Evolutionary conservation across 2,113 vertebrate species (phyloP), one percentile per base, ranked within the genome.

Genomic region (Stigmatopora nigra): DNA sequence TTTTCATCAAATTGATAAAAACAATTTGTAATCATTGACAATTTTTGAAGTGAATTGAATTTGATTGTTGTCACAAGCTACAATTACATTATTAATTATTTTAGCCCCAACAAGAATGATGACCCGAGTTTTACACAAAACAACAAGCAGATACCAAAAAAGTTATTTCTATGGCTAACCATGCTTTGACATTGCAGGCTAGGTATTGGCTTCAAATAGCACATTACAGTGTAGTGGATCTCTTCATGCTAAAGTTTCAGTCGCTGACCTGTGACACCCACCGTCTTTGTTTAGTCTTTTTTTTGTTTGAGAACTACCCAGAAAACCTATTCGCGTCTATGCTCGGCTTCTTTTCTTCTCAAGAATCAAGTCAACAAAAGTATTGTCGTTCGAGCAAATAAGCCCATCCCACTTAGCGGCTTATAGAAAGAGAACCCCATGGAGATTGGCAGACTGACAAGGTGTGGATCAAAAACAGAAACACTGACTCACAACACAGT

Each of bases 381-480:
- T 14, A 75, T 68, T 71, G 65, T 68, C 69, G 65, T 10, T 55
- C 17, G 35, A 45, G 65, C 45, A 57, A 73, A 73, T 66, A 57
- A 13, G 56, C 41, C 47, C 65, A 71, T 73, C 65, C 62, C 70
- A 65, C 59, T 41, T 3, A 68, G 59, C 56, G 20, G 66, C 61
- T 61, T 63, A 61, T 25, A 52, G 51, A 71, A 72, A 38, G 51
- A 53, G 72, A 63, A 79, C 65, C 77, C 72, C 75, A 73, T 67
- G 63, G 74, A 68, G 67, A 80, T 59, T 56, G 22, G 25, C 22
- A 48, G 48, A 68, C 67, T 17, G 10, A 36, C 19, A 64, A 76
- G 79, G 73, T 55, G 79, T 75, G 72, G 71, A 79, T 60, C 2
- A 60, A 51, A 78, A 73, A 67, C 65, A 68, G 59, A 70, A 61